Conservation (phyloP, 2,797 vertebrate species). For the Distichodus sexfasciatus region DNA sequence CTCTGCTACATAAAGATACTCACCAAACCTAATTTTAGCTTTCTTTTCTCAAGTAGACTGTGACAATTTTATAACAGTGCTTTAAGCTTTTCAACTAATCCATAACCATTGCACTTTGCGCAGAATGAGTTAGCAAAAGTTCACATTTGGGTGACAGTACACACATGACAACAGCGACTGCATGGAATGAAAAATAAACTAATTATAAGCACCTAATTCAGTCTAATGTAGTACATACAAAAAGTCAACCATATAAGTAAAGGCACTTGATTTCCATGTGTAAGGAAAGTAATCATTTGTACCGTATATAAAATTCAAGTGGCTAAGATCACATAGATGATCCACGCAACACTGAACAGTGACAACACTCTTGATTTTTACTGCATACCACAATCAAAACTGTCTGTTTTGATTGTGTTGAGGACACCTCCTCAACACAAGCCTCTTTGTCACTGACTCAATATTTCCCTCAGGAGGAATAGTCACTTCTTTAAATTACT, state of each 20-base stretch:
- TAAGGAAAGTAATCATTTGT: too few species aligned
- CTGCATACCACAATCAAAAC: neutral
- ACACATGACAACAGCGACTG: neutral
- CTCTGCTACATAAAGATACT: neutral
- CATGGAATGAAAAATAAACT: constrained; percentile 3
- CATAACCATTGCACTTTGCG: neutral
- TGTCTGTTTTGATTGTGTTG: too few species aligned
- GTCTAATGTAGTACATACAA: too few species aligned
- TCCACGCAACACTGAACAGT: neutral
- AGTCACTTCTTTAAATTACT: neutral
- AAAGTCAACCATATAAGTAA: too few species aligned
- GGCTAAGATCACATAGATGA: neutral
- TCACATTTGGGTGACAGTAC: neutral
- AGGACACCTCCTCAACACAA: neutral
- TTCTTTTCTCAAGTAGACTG: neutral
- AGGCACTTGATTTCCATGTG: too few species aligned
- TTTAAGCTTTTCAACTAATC: neutral
- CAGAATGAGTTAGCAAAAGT: neutral
- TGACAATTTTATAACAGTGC: neutral
- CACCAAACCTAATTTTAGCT: neutral
- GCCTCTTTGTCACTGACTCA: too few species aligned
- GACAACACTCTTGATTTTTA: neutral
- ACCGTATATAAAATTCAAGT: neutral
- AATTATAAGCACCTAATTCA: too few species aligned
- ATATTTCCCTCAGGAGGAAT: too few species aligned